phyloP scores from a whole-genome alignment of 2,113 vertebrate genomes.

The Azemiops feae region DNA sequence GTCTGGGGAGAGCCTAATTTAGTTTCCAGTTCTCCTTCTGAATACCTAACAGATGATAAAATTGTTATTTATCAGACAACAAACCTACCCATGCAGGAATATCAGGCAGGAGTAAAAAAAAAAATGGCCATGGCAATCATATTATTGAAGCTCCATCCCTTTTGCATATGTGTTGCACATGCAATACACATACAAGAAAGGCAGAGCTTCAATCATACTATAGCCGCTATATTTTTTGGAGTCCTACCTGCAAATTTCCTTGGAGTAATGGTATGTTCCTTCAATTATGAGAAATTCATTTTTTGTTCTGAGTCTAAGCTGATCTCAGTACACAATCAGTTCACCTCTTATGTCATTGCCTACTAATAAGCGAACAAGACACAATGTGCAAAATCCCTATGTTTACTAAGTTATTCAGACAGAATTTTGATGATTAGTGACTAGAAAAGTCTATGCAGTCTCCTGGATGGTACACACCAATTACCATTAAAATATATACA shows the following conservation, averaged over 20 bases:
- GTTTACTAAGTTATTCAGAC: background rate
- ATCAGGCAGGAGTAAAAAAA: too few relatives aligned
- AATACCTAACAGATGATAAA: too few relatives aligned
- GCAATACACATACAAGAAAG: background rate
- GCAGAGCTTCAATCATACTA: background rate
- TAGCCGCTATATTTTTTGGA: background rate
- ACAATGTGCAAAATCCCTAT: background rate
- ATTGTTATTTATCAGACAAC: too few relatives aligned
- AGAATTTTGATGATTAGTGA: background rate
- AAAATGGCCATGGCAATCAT: too few relatives aligned
- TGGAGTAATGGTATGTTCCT: background rate
- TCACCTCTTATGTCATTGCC: too few relatives aligned
- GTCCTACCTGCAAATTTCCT: background rate
- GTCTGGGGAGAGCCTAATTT: too few relatives aligned
- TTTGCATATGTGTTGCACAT: too few relatives aligned
- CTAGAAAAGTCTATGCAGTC: background rate
- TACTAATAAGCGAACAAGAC: background rate
- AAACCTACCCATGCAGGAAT: too few relatives aligned
- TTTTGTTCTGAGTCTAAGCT: background rate
- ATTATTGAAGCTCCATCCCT: too few relatives aligned
- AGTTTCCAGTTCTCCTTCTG: too few relatives aligned
- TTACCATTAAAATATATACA: background rate
- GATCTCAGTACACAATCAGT: background rate
- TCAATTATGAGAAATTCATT: background rate
- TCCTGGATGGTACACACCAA: too few relatives aligned